Evolutionary conservation across 1,140 invertebrate genomes (phyloP), one percentile per base, ranked within the genome.

Genomic region (Nylanderia fulva): DNA sequence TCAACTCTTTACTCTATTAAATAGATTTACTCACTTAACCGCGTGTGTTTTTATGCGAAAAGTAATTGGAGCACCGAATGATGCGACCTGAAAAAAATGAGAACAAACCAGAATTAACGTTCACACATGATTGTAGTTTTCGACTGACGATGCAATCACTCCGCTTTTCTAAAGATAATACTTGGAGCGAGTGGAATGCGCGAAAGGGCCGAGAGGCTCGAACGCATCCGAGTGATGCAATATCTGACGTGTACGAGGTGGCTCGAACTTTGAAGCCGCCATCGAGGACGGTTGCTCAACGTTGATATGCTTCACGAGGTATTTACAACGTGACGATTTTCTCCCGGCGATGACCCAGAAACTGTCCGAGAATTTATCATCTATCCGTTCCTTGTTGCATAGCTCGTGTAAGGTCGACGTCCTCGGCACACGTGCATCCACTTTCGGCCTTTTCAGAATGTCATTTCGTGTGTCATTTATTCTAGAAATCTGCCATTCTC

Each of bases 241-340:
- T 9, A 0, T 58, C 21, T 5, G 52, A 72, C 48, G 36, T 24
- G 29, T 48, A 36, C 69, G 11, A 72, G n/a, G 9, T 9, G 54
- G 7, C 24, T 71, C 63, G 11, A n/a, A 52, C 60, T 18, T 15
- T 21, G 29, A 39, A 11, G 11, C 24, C 39, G 29, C 18, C 45
- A 52, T 6, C n/a, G n/a, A 58, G 8, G 1, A 18, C 8, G 54
- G 54, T 75, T 74, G 72, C 33, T 21, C 56, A 75, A 75, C 21
- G 54, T 42, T n/a, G 36, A 39, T 48, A 48, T 42, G 9, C 5
- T 52, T 71, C 45, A 29, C 29, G 29, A 63, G 8, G 6, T 29
- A 36, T 64, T 64, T n/a, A 64, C 45, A 27, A 71, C 36, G 36
- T 58, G 54, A 75, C 36, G 36, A 75, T 74, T 74, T 74, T 75